phyloP scores from a whole-genome alignment of 2,113 vertebrate species.

The Nansenia antarctica region DNA sequence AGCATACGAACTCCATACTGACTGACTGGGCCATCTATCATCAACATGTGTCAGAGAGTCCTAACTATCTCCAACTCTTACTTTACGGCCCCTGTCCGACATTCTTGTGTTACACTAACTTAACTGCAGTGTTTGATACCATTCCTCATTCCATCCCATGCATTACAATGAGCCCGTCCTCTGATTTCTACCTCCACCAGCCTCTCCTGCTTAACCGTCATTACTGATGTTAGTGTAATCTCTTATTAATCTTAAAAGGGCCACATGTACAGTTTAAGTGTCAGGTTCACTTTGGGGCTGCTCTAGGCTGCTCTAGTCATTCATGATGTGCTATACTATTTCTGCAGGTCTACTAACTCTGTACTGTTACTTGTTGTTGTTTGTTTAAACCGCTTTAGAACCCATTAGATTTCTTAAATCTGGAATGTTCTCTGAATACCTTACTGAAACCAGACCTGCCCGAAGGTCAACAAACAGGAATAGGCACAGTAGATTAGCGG shows the following conservation, averaged over 20 bases:
- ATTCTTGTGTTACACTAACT: neutral
- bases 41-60: neutral
- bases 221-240: no score
- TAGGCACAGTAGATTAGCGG: neutral
- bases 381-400: neutral
- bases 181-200: no score
- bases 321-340: no score
- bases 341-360: neutral
- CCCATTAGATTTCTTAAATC: neutral
- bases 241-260: neutral
- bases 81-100: neutral
- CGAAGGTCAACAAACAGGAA: conserved; percentile 59
- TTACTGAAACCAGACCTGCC: conserved; percentile 25
- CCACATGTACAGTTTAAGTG: conserved; percentile 2
- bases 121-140: neutral
- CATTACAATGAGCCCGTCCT: no score
- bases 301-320: no score
- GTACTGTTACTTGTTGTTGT: neutral
- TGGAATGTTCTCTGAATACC: conserved; percentile 34
- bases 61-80: neutral
- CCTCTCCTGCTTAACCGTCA: no score
- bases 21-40: neutral
- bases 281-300: conserved; percentile 46
- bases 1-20: neutral
- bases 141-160: no score